Conservation (phyloP, 2,113 vertebrate species). For the Quiscalus mexicanus region DNA sequence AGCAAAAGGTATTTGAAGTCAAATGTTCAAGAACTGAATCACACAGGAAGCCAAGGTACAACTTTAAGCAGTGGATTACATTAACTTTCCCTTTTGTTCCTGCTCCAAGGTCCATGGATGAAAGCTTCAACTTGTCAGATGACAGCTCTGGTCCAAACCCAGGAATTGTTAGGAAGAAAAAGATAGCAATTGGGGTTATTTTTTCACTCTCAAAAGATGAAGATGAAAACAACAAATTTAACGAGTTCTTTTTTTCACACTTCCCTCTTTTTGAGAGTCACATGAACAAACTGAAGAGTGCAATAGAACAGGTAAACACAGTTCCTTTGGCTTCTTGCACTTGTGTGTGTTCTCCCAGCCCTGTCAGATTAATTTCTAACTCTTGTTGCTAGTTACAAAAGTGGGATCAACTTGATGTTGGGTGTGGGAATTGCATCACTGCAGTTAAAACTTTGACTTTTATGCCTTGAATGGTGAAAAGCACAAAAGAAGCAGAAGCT, state of each 20-base stretch:
- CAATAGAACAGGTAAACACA: constrained; percentile 92
- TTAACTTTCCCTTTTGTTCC: constrained; percentile 18
- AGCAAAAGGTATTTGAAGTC: neutral
- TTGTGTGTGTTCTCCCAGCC: neutral
- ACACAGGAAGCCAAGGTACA: neutral
- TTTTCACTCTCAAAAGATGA: constrained; percentile 90
- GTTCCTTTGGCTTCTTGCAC: neutral
- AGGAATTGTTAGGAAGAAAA: constrained; percentile 92
- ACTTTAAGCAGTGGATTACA: neutral
- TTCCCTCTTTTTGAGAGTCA: constrained; percentile 99
- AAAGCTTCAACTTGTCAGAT: constrained; percentile 98
- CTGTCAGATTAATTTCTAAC: neutral
- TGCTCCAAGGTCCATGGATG: constrained; percentile 90
- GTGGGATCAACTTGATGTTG: neutral
- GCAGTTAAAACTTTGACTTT: constrained; percentile 29
- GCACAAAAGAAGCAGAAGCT: neutral
- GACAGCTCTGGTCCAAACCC: constrained; percentile 88
- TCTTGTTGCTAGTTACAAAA: neutral
- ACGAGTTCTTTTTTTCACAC: constrained; percentile 99
- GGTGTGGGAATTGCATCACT: neutral
- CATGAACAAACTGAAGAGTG: constrained; percentile 98
- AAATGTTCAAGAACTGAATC: neutral
- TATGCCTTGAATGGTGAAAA: neutral
- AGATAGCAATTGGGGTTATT: constrained; percentile 97
- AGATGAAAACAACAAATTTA: constrained; percentile 93